Evolutionary conservation across 1,140 invertebrate species (phyloP).

Genomic region (Lasioglossum baleicum): DNA sequence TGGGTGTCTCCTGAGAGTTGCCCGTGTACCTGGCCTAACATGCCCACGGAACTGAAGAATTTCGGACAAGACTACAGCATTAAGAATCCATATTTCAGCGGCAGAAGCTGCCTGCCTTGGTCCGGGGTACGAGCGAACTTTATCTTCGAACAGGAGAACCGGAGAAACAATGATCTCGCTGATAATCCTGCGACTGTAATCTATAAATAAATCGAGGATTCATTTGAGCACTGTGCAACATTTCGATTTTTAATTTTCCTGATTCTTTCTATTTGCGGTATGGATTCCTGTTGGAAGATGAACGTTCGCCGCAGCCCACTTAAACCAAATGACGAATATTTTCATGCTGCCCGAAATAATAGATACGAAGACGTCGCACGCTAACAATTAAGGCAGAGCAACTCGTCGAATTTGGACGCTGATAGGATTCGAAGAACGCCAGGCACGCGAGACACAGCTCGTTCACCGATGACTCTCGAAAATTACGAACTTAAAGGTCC

Average conservation of each 20-base stretch:
- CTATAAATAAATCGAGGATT: neutral
- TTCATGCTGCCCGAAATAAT: neutral
- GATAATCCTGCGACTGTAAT: neutral
- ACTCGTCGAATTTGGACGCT: neutral
- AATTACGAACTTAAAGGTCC: conserved; percentile 51
- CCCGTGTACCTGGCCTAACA: conserved; percentile 65
- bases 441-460: conserved; percentile 20
- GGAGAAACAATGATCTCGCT: too few species aligned
- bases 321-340: too few species aligned
- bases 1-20: conserved; percentile 68
- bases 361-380: neutral
- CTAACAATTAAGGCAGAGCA: neutral
- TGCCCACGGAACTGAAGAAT: conserved; percentile 48
- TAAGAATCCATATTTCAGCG: conserved; percentile 34
- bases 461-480: conserved; percentile 51
- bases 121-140: neutral
- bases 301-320: too few species aligned
- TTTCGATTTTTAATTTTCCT: too few species aligned
- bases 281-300: too few species aligned
- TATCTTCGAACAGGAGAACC: neutral
- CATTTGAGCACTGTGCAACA: too few species aligned
- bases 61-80: conserved; percentile 34
- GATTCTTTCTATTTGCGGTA: too few species aligned
- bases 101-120: neutral
- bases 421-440: conserved; percentile 31